Base-by-base conservation (phyloP, 2,888 invertebrate species). In the Vandiemenella viatica region DNA sequence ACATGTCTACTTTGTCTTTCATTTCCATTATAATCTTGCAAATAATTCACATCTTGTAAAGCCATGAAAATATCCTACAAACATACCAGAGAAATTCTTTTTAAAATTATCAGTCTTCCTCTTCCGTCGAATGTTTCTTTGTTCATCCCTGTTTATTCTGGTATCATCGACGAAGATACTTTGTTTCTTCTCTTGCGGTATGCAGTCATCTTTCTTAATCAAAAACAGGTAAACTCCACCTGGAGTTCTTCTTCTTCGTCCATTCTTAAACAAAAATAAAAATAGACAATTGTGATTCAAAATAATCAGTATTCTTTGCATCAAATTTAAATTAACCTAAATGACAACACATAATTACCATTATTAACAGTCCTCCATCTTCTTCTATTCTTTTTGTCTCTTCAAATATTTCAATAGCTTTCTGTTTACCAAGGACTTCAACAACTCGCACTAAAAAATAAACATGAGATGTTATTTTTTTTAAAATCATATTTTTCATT, bases 141-240 rank as follows among this genome's bases (percentile, higher is more conserved):
- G 20, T 37, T 49, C 15, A 22, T 19, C 6, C 18, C 15, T 22
- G 38, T 15, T 17, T 41, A 40, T 40, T 18, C 6, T 16, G 32
- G 71, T 73, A 50, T 83, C 83, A 47, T 79, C 77, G 5, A 64
- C 69, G 63, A 87, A 86, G 59, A 87, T 83, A 59, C 75, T 66
- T 50, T 73, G 72, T 56, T 77, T 72, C 66, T 80, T 77, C 54
- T 77, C 79, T 55, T 74, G 72, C 0, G 80, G 77, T 41, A 85
- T 67, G 47, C 75, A 74, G 45, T 74, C 72, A 55, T 84, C 78
- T 53, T 79, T 75, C 63, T 86, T 84, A 18, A 90, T 67, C n/a
- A 90, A 69, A 63, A 80, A 84, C 40, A 92, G 72, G 65, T 80
- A 91, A 41, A 91, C 79, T 18, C 91, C 91, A 10, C 91, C 91